Base-by-base conservation (phyloP, 1,140 invertebrate species). In the Ceratina australensis region DNA sequence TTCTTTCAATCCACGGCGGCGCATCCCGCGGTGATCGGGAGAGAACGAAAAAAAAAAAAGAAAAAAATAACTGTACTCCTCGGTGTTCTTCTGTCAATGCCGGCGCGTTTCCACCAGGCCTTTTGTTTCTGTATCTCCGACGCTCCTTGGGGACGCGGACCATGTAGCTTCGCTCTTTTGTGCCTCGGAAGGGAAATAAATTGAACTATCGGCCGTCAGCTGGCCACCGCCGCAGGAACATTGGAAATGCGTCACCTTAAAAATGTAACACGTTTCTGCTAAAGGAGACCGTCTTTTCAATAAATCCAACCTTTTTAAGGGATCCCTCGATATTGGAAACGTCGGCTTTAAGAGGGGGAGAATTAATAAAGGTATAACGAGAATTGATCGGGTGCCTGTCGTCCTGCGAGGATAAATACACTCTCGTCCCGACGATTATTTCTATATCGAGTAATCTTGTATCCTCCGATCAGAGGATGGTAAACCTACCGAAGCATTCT, bases 91-190 rank as follows among this genome's bases (percentile, higher is more conserved):
- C n/a, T n/a, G n/a, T n/a, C n/a, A n/a, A n/a, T n/a, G n/a, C n/a
- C n/a, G n/a, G n/a, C n/a, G n/a, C n/a, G n/a, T 49, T 60, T 56
- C 56, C 47, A 59, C 28, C 26, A 20, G 8, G 33, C 22, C 22
- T 56, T 57, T 72, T 72, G 57, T 72, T 50, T 72, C 66, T 18
- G 20, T 60, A 72, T 71, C 68, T 26, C 24, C 56, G 20, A 26
- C 42, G 42, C 13, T 72, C 42, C 57, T 42, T 20, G 16, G 68
- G 56, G 68, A 72, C 16, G 22, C 4, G n/a, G 50, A 50, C 57
- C 57, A 28, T 56, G 7, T 22, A 60, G 57, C 68, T 57, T n/a
- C 56, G 15, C n/a, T 16, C 57, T 54, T 72, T 72, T 72, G 68
- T 72, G 22, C 33, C 56, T 26, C 33, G 26, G 20, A 18, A 61